phyloP scores from a whole-genome alignment of 2,888 invertebrate species.

The Netelia virgata region DNA sequence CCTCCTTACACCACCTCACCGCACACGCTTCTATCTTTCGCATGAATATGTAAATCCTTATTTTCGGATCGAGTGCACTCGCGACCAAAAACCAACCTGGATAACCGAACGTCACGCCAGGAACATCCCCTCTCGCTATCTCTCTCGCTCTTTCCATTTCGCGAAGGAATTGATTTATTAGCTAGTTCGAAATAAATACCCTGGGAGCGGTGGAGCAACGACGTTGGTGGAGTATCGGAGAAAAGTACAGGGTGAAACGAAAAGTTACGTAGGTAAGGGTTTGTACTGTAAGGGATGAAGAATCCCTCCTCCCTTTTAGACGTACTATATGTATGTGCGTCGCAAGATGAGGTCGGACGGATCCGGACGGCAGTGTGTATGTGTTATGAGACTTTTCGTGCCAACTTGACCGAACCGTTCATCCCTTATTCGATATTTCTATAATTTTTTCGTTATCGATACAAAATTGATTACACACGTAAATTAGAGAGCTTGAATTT shows the following conservation, averaged over 20 bases:
- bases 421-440: neutral
- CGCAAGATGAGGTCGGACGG: constrained; percentile 25
- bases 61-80: constrained; percentile 84
- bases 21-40: constrained; percentile 74
- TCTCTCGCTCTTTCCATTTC: constrained; percentile 70
- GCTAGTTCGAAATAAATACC: constrained; percentile 70
- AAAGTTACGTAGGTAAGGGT: constrained; percentile 19
- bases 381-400: neutral
- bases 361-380: neutral
- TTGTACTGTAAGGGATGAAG: constrained; percentile 11
- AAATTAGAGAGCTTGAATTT: too few species aligned
- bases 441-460: too few species aligned
- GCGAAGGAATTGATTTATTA: constrained; percentile 83
- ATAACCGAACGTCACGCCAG: constrained; percentile 73
- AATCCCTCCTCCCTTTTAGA: constrained; percentile 38
- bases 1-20: neutral
- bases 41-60: constrained; percentile 85
- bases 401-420: neutral
- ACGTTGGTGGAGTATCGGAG: constrained; percentile 27
- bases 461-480: neutral
- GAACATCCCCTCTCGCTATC: constrained; percentile 32
- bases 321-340: neutral
- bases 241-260: constrained; percentile 48
- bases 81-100: constrained; percentile 83
- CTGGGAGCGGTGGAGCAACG: constrained; percentile 8